A percentile compares a stretch with the other conserved stretches of the same genome.
Conservation (phyloP, 2,888 invertebrate species). For the Prosopocoilus inquinatus region DNA sequence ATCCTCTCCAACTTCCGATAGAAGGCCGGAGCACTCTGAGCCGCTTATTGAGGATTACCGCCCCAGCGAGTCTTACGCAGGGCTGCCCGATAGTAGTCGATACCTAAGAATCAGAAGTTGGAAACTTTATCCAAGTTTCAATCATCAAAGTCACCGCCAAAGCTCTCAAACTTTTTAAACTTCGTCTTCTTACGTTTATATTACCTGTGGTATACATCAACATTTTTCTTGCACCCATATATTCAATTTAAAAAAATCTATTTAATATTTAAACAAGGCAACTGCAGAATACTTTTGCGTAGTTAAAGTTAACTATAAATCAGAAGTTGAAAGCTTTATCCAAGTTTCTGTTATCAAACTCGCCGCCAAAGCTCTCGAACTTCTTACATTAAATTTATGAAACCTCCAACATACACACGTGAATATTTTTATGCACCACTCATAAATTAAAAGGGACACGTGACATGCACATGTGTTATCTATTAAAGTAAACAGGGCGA, state of each 20-base stretch:
- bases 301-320: not conserved
- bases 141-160: not conserved
- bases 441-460: no score
- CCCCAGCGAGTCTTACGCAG: conserved; percentile 3
- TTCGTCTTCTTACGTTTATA: no score
- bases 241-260: no score
- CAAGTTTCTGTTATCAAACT: not conserved
- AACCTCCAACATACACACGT: no score
- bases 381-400: not conserved
- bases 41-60: conserved; percentile 34
- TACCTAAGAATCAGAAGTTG: conserved; percentile 1
- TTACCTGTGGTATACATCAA: no score
- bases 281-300: no score
- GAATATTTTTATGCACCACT: no score
- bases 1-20: conserved; percentile 25
- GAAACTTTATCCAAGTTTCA: not conserved
- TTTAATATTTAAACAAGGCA: no score
- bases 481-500: not conserved
- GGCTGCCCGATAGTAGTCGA: not conserved
- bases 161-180: not conserved
- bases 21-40: conserved; percentile 20
- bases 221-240: no score
- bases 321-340: not conserved
- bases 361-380: not conserved
- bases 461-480: no score